Evolutionary conservation across 2,888 invertebrate species (phyloP), one percentile per base, ranked within the genome.

Genomic region (Antitype chi): DNA sequence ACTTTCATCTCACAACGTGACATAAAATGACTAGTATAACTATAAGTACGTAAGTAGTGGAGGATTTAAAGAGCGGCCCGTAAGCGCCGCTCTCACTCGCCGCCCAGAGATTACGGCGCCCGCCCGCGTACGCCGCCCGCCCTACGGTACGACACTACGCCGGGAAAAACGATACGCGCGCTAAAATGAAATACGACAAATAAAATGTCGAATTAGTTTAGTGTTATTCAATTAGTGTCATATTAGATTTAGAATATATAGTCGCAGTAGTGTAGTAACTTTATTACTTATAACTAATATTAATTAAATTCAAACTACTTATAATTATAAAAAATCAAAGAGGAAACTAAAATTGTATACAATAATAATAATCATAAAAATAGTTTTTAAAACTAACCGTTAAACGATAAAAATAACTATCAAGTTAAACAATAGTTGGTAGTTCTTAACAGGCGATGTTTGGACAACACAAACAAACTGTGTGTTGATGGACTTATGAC

Each of bases 51-150:
- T 72, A 81, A 84, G 78, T 86, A 82, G 77, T 82, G 74, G 76
- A 80, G 89, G 88, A 90, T 90, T 91, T 91, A 90, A 92, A 89
- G 84, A 85, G 76, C 49, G 84, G 81, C 78, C 80, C 75, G 70
- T 76, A 76, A 80, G 80, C 80, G 75, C 25, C 76, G 67, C 89
- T 90, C 88, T 93, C 94, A 93, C 89, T 93, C 92, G 93, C 93
- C 94, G 93, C 92, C 92, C 92, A 89, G 88, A 91, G 89, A 86
- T 87, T 86, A 87, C 86, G 93, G 92, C 93, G 93, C 90, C 93
- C 94, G 93, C 95, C 94, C 93, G 92, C 91, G 86, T 74, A 73
- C 80, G 82, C 87, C 64, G 82, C 86, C 79, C 89, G 86, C 83
- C 84, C 87, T 78, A 83, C 80, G 76, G 74, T 73, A 84, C 83